Evolutionary conservation across 2,113 vertebrate genomes (phyloP), one percentile per base, ranked within the genome.

Genomic region (Pygoscelis antarcticus): DNA sequence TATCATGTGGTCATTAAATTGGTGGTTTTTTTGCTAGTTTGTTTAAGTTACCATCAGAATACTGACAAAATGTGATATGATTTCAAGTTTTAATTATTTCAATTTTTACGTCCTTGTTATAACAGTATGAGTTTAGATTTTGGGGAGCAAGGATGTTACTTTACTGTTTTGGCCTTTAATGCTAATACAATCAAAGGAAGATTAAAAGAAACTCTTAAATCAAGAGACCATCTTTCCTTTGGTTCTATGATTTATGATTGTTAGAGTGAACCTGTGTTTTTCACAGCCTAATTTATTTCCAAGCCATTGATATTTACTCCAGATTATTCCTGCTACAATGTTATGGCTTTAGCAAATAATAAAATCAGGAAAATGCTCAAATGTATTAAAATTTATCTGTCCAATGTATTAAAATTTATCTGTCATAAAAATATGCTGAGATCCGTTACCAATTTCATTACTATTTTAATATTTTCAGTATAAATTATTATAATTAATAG

Each of bases 361-460:
- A 54, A 22, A 84, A 69, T 47, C 14, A 74, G 23, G 9, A 14
- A 54, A 58, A 65, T 83, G 13, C 22, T 27, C 32, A 40, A 40
- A 55, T 42, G 1, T 44, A 23, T 77, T 58, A 44, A 58, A 44
- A 68, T 23, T 13, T 57, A 16, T 57, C 10, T 51, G 2, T 62
- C 40, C 40, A 40, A 55, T 42, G 1, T 44, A 26, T 77, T 58
- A 44, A 60, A 44, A 72, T 23, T 13, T 57, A 16, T 57, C 3
- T 54, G 9, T 84, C 27, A 64, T 34, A 80, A 87, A 26, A 11
- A 42, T 55, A 18, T 13, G 3, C 15, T 54, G 22, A 87, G 10
- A 66, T 32, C 6, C 0, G 0, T 66, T 57, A 66, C 40, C 18
- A 40, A 16, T 60, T 61, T 54, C 55, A n/a, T 23, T 62, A 29